Evolutionary conservation across 2,888 invertebrate genomes (phyloP), one percentile per base, ranked within the genome.

Genomic region (Tuta absoluta): DNA sequence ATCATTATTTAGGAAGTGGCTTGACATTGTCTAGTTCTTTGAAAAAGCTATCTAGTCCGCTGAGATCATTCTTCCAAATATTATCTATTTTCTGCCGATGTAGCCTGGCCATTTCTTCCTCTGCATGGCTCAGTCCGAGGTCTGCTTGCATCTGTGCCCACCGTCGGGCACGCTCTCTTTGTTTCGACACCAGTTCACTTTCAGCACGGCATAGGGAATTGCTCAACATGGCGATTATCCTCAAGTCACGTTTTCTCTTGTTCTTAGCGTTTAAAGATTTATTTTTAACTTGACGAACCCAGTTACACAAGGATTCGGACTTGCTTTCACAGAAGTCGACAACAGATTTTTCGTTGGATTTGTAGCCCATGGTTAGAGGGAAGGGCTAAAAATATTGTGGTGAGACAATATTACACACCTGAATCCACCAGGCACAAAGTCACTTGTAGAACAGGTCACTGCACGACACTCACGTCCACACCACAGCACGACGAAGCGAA

Each of bases 21-120:
- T 94, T 94, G 70, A 94, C 91, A 81, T 88, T 90, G 77, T 93
- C 93, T 78, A 95, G 84, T 83, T 94, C 92, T 72, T 90, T 92
- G 92, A 95, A 94, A 85, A 95, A 95, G 77, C 87, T 91, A 86
- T 95, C 93, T 81, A 95, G 81, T 75, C 93, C 93, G 81, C 92
- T 92, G 78, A 94, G 89, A 83, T 94, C 94, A 79, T 93, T 92
- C 86, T 91, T 91, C 92, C 92, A 92, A 76, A 91, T 72, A 77
- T 84, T 83, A 85, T 90, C 86, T 66, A 91, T 86, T 83, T 89
- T 91, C 77, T 89, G 86, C 67, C 82, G 85, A 63, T 88, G 84
- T 76, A 84, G 82, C 78, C 79, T 85, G 79, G 86, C 82, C 70
- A 83, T 79, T 74, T 90, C 89, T 81, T 91, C 91, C 83, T 91